Percentiles rank a stretch among this genome's conserved stretches.
These are phyloP conservation scores for Ailuropoda melanoleuca DNA, from an alignment of 2,113 vertebrate genomes.

Conservation along the genomic window DNA sequence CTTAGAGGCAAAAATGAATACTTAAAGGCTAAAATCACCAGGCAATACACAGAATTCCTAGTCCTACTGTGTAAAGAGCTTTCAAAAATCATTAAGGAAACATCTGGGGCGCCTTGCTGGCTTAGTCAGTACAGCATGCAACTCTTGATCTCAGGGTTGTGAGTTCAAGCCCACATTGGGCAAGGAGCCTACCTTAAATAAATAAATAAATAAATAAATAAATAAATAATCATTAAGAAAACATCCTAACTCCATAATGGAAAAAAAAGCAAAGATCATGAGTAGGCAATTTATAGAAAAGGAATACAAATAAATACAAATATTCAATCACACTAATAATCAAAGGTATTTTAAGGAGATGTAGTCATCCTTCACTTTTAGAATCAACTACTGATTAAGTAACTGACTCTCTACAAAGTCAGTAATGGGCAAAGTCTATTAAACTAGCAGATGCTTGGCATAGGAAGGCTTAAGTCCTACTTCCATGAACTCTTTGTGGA, in stretches of 20 bases:
- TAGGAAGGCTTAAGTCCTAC: neutral
- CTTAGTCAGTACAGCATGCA: neutral
- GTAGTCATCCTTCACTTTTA: neutral
- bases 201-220: neutral
- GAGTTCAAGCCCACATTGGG: neutral
- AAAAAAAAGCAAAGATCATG: neutral
- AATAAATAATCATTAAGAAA: neutral
- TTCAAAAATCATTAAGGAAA: neutral
- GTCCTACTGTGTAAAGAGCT: neutral
- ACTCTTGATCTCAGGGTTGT: neutral
- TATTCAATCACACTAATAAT: neutral
- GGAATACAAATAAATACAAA: constrained; percentile 6
- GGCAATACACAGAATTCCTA: neutral
- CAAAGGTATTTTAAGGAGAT: neutral
- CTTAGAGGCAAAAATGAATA: constrained; percentile 17
- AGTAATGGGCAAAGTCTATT: neutral
- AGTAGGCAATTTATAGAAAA: neutral
- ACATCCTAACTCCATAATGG: neutral
- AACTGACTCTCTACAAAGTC: neutral
- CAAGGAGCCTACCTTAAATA: neutral
- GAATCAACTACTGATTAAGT: neutral
- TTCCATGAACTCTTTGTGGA: neutral
- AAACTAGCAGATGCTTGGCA: neutral
- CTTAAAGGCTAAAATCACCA: neutral
- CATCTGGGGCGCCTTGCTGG: neutral